Percentiles rank a stretch among this genome's conserved stretches.
These are phyloP conservation scores for Crotalus viridis DNA, from an alignment of 2,113 vertebrate genomes.

Conservation along the genomic window DNA sequence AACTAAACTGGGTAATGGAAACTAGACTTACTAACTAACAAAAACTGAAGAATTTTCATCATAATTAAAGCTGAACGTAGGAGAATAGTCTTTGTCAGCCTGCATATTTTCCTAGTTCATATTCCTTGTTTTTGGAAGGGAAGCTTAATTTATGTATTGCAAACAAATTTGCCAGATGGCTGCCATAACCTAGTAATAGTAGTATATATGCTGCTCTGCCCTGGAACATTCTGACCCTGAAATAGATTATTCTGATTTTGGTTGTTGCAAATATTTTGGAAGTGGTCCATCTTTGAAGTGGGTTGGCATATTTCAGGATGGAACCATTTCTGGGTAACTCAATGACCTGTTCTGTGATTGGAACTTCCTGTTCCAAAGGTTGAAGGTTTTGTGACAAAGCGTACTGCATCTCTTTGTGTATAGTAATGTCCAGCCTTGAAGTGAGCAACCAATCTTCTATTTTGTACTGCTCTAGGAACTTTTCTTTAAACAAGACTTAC, in stretches of 20 bases:
- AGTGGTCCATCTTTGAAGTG: not conserved
- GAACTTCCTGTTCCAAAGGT: not conserved
- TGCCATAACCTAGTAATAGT: not conserved
- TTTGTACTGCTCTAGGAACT: not conserved
- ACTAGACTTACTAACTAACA: constrained; percentile 46
- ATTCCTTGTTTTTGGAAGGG: constrained; percentile 28
- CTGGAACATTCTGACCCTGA: not conserved
- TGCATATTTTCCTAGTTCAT: not conserved
- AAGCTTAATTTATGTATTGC: not conserved
- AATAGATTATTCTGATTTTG: not conserved
- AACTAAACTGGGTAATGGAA: constrained; percentile 56
- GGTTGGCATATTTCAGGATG: not conserved
- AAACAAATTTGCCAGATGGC: constrained; percentile 4
- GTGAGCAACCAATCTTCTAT: not conserved
- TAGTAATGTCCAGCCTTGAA: constrained; percentile 17
- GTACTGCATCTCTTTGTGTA: not conserved
- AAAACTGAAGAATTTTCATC: constrained; percentile 28
- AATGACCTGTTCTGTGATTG: not conserved
- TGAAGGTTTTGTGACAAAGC: not conserved
- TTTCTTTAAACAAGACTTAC: constrained; percentile 14
- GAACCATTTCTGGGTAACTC: not conserved
- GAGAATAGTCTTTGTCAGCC: not conserved
- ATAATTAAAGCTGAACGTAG: constrained; percentile 38
- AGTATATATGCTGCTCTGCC: not conserved
- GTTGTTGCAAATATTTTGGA: not conserved